Evolutionary conservation across 2,113 vertebrate species (phyloP), one percentile per base, ranked within the genome.

Genomic region (Bettongia penicillata): DNA sequence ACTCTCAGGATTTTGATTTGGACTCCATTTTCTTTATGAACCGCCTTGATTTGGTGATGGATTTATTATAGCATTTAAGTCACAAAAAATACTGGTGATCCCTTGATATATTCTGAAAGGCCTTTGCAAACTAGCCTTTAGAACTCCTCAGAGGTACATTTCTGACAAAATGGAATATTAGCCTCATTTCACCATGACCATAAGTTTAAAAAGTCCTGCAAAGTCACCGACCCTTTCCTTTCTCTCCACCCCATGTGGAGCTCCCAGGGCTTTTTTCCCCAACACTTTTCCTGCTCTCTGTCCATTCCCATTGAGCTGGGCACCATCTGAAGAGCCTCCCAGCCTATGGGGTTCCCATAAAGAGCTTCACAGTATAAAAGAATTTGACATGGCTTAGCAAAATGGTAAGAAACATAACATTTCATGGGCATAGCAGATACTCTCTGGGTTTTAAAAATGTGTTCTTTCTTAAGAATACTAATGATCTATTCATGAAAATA

Each of bases 391-490:
- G 14, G 90, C 89, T 95, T 24, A 84, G 93, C 61, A 90, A 96
- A 93, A 93, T 2, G 12, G 93, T 90, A n/a, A 95, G 95, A 84
- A 0, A 0, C 9, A 0, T 7, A 90, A 52, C 1, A 1, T 25
- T 94, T 96, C 96, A 90, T 93, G 53, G 31, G 91, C 47, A 93
- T 22, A 51, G 94, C 3, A 26, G 92, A 96, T 95, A 96, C 94
- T 97, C 96, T 97, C 97, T 97, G 92, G 49, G 95, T 96, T 47
- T 94, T 37, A 96, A 97, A 97, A 96, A 95, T 47, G 93, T 96
- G 96, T 96, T 98, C 97, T 97, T 96, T 96, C 97, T 98, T 97
- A 98, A 98, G 96, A 97, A 98, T 98, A 96, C 96, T 98, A 98
- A 98, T 97, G 98, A 96, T 92, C 98, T 96, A n/a, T 95, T 95